Base-by-base conservation (phyloP, 2,113 vertebrate genomes). In the Laticauda laticaudata region DNA sequence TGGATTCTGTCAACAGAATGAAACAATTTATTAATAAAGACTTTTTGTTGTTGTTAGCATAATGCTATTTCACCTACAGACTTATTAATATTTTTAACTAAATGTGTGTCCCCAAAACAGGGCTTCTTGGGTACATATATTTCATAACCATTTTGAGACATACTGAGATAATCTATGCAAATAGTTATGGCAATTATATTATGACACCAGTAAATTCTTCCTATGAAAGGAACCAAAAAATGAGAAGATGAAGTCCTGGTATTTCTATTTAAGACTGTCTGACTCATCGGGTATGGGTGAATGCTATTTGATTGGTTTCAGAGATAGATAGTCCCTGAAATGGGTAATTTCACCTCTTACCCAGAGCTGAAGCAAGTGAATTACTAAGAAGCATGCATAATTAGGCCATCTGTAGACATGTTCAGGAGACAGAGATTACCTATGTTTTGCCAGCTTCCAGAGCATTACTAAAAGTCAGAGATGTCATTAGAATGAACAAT, bases 291-390 rank as follows among this genome's bases (percentile, higher is more conserved):
- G 57, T 59, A 34, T 61, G 21, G 24, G 86, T 94, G 34, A 29
- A 81, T 55, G 10, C 39, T 95, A 89, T 48, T 92, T 89, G 39
- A 39, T 53, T 94, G 1, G 93, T 95, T 96, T 95, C 94, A 53
- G 34, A 95, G 39, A 81, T 88, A 92, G 95, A 45, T 12, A 92
- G 57, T 56, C 24, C 34, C 53, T 92, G 57, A 24, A 88, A 61
- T 43, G 87, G 9, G 90, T 93, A 64, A 85, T 43, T 20, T 95
- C 1, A 29, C 0, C 0, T n/a, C 75, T 94, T 91, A 91, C 20
- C 11, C 1, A 1, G 59, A 45, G 21, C 53, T 90, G 93, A 89
- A 86, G 0, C 15, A 55, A 93, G 12, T 53, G 21, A 45, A 23
- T 91, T 94, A 93, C 10, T 39, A 94, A 91, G 93, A 53, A 91